Percentiles rank a stretch among this genome's conserved stretches.
These are phyloP conservation scores for Clytia hemisphaerica DNA, from an alignment of 30 jellyfish, hydroid and myxozoan genomes.

Conservation along the genomic window DNA sequence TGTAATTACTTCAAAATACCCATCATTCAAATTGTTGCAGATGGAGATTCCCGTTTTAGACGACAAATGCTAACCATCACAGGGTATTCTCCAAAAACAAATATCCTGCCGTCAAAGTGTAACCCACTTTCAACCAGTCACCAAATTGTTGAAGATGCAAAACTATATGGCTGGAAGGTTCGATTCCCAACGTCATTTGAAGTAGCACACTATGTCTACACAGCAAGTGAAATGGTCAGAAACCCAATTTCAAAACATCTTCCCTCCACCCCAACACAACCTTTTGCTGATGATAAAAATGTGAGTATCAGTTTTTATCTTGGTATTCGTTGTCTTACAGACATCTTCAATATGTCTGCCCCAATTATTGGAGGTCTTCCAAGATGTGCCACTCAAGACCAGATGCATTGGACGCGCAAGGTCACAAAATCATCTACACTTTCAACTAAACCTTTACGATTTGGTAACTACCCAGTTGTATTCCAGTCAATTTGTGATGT, in stretches of 20 bases:
- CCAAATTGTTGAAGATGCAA: no score
- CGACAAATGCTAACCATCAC: constrained; percentile 18
- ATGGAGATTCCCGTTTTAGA: constrained; percentile 11
- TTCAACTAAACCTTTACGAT: constrained; percentile 6
- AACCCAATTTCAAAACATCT: not conserved
- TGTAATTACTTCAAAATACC: constrained; percentile 5
- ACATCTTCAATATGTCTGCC: not conserved
- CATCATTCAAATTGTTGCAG: constrained; percentile 9
- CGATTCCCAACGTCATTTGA: not conserved
- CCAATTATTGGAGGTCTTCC: not conserved
- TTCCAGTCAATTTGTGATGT: not conserved
- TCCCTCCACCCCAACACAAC: not conserved
- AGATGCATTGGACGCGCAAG: constrained; percentile 13
- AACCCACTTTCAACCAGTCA: no score
- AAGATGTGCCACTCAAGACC: constrained; percentile 2
- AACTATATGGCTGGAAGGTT: constrained; percentile 7
- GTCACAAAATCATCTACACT: not conserved
- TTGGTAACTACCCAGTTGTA: not conserved
- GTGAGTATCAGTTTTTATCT: not conserved
- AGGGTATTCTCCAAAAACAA: not conserved
- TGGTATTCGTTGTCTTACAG: not conserved
- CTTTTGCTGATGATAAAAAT: not conserved
- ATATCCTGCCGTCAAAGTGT: no score
- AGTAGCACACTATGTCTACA: not conserved
- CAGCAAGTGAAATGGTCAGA: constrained; percentile 9